These are phyloP conservation scores for Oscheius sp. DNA, from an alignment of 2,888 invertebrate species.

Conservation along the genomic window DNA sequence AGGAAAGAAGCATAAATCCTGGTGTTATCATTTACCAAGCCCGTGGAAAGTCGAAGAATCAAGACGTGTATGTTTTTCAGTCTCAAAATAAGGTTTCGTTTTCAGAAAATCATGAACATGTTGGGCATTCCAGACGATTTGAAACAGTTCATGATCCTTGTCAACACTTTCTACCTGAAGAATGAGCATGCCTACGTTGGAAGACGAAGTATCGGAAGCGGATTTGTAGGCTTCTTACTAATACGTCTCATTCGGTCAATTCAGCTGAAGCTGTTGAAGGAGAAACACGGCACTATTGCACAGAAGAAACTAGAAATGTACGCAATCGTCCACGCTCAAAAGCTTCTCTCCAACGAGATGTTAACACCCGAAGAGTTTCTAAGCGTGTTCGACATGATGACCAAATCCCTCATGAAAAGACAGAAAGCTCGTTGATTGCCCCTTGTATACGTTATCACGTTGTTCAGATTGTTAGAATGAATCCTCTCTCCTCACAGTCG, in stretches of 20 bases:
- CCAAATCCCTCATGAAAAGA: too few species aligned
- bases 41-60: constrained; percentile 5
- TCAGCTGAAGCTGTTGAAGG: background rate
- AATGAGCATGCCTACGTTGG: constrained; percentile 11
- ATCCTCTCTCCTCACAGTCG: too few species aligned
- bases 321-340: too few species aligned
- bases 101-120: constrained; percentile 1
- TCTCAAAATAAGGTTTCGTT: background rate
- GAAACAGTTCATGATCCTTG: background rate
- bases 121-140: background rate
- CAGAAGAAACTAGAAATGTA: too few species aligned
- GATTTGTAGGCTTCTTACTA: background rate
- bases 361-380: too few species aligned
- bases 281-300: background rate
- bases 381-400: too few species aligned
- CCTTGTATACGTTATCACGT: too few species aligned
- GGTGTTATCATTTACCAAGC: background rate
- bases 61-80: background rate
- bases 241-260: background rate
- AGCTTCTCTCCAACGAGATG: too few species aligned
- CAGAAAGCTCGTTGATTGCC: too few species aligned
- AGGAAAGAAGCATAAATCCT: background rate
- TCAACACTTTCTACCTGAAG: background rate
- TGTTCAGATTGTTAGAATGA: too few species aligned
- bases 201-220: background rate